Conservation (phyloP, 2,113 vertebrate genomes). For the Odocoileus hemionus region DNA sequence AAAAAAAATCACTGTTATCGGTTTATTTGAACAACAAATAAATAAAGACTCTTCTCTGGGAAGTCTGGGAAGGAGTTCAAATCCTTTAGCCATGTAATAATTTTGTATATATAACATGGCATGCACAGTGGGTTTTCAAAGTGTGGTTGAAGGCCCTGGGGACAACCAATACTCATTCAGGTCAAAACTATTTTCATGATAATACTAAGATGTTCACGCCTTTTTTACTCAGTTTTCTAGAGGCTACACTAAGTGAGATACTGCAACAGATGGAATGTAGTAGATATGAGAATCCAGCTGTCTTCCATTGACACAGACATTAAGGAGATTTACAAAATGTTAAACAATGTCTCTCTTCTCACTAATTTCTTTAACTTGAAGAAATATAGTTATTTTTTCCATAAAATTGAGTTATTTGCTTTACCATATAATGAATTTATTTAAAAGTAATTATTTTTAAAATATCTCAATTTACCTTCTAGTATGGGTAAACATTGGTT, state of each 20-base stretch:
- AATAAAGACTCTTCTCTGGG: neutral
- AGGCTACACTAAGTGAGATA: neutral
- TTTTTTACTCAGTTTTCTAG: neutral
- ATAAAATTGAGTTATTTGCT: neutral
- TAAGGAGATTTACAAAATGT: neutral
- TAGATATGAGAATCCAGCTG: neutral
- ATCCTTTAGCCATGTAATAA: neutral
- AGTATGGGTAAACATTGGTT: neutral
- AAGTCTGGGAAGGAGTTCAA: neutral
- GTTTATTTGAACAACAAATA: neutral
- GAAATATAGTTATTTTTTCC: neutral
- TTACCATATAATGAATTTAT: neutral
- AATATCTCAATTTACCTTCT: neutral
- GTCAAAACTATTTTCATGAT: conserved; percentile 18
- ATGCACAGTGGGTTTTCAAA: neutral
- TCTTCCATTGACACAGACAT: neutral
- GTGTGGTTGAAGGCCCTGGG: neutral
- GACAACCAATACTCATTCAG: neutral
- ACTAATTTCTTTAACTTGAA: neutral
- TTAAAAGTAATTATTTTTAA: conserved; percentile 4
- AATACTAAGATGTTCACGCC: neutral
- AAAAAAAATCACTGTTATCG: neutral
- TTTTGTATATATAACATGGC: neutral
- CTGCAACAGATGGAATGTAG: neutral
- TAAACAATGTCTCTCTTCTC: neutral